phyloP scores from a whole-genome alignment of 1,140 invertebrate species.

The Zaprionus vittiger region DNA sequence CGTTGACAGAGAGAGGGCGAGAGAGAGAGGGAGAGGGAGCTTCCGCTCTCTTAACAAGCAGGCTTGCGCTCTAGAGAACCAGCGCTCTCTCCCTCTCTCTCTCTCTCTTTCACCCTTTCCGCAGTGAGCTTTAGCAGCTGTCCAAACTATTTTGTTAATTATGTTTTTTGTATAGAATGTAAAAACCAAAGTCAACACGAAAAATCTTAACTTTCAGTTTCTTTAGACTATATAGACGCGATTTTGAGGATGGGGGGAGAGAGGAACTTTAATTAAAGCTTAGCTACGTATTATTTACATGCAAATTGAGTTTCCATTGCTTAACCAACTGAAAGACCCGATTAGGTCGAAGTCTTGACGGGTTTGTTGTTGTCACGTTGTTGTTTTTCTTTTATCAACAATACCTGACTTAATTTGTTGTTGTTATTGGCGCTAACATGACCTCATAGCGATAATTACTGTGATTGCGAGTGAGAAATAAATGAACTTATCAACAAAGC shows the following conservation, averaged over 20 bases:
- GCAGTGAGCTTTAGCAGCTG: conserved; percentile 29
- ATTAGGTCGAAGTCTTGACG: not conserved
- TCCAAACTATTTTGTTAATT: conserved; percentile 49
- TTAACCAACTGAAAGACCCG: conserved; percentile 11
- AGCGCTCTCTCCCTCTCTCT: conserved; percentile 27
- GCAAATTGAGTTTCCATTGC: conserved; percentile 9
- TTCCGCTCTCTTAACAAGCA: conserved; percentile 44
- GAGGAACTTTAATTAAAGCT: not conserved
- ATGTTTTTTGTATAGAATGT: conserved; percentile 32
- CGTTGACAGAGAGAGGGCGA: not conserved
- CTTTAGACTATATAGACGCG: not conserved
- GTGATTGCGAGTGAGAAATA: conserved; percentile 4
- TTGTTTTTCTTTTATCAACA: conserved; percentile 8
- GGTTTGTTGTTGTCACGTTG: conserved; percentile 26
- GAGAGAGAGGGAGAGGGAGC: conserved; percentile 29
- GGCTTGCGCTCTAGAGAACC: conserved; percentile 39
- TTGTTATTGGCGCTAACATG: conserved; percentile 2
- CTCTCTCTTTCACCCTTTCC: conserved; percentile 14
- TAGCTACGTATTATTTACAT: conserved; percentile 16
- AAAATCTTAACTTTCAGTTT: conserved; percentile 67
- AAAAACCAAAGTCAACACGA: conserved; percentile 38
- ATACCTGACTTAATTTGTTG: not conserved
- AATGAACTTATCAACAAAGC: not conserved
- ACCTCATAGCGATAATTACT: conserved; percentile 5
- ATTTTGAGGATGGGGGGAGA: not conserved